These are phyloP conservation scores for Aldrovandia affinis DNA, from an alignment of 2,797 vertebrate genomes.

Conservation along the genomic window DNA sequence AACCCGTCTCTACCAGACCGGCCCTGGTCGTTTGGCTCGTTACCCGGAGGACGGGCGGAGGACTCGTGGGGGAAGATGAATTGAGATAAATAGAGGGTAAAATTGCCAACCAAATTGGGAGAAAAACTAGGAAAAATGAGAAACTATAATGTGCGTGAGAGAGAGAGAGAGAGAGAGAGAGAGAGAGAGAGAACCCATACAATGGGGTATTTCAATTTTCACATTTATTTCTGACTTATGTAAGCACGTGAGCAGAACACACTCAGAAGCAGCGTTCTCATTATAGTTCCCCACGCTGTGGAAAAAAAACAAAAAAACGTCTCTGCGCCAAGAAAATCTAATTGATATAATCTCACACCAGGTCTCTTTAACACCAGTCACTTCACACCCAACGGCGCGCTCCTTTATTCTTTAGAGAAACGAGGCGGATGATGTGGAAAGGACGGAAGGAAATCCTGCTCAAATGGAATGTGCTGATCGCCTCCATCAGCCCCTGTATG, in stretches of 20 bases:
- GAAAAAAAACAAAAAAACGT: no score
- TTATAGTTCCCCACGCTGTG: background rate
- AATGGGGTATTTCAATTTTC: background rate
- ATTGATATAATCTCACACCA: background rate
- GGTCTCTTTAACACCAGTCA: background rate
- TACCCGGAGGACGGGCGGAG: no score
- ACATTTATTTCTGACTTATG: background rate
- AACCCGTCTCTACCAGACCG: no score
- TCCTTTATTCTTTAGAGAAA: background rate
- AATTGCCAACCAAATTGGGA: no score
- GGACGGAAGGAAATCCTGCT: background rate
- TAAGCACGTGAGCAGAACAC: background rate
- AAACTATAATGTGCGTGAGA: background rate
- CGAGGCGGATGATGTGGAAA: background rate
- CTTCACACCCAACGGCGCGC: background rate
- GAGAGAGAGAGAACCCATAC: no score
- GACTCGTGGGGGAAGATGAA: no score
- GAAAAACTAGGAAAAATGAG: no score
- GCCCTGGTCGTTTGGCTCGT: no score
- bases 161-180: background rate
- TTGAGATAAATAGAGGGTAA: no score
- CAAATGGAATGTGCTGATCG: background rate
- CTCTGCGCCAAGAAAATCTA: background rate
- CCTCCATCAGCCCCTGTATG: no score
- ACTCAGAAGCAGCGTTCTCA: background rate